These are phyloP conservation scores for Nasonia longicornis DNA, from an alignment of 1,140 invertebrate species.

Conservation along the genomic window DNA sequence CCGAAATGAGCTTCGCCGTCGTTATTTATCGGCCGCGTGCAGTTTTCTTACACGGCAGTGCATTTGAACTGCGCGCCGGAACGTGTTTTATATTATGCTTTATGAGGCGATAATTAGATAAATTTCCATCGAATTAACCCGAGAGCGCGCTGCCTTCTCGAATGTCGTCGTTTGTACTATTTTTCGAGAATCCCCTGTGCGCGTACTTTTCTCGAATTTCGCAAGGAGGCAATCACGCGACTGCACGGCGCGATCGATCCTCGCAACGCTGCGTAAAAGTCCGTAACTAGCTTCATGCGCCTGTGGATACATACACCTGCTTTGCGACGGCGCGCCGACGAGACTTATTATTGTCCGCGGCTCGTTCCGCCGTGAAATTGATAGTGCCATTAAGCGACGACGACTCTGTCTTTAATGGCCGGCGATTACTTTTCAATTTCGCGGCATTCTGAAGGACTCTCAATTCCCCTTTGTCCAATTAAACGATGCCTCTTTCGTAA, in stretches of 20 bases:
- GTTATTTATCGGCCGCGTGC: background rate
- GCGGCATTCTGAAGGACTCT: constrained; percentile 35
- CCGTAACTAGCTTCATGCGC: background rate
- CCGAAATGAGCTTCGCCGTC: background rate
- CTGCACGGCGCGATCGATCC: background rate
- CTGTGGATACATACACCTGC: background rate
- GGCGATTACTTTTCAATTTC: constrained; percentile 39
- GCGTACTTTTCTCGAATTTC: background rate
- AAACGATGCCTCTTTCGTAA: constrained; percentile 32
- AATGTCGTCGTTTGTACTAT: no score
- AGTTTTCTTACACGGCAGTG: background rate
- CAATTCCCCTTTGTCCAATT: constrained; percentile 36
- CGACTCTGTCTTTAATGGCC: constrained; percentile 9
- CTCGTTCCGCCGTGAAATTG: constrained; percentile 38
- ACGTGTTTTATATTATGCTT: constrained; percentile 18
- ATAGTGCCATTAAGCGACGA: constrained; percentile 36
- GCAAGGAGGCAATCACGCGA: constrained; percentile 12
- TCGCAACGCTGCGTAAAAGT: background rate
- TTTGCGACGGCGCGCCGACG: background rate
- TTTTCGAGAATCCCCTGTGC: no score
- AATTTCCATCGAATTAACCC: constrained; percentile 25
- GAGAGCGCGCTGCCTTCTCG: background rate
- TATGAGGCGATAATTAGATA: constrained; percentile 11
- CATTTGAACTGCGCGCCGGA: background rate
- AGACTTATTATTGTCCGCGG: constrained; percentile 25